These are phyloP conservation scores for Cotesia glomerata DNA, from an alignment of 1,140 invertebrate species.

Conservation along the genomic window DNA sequence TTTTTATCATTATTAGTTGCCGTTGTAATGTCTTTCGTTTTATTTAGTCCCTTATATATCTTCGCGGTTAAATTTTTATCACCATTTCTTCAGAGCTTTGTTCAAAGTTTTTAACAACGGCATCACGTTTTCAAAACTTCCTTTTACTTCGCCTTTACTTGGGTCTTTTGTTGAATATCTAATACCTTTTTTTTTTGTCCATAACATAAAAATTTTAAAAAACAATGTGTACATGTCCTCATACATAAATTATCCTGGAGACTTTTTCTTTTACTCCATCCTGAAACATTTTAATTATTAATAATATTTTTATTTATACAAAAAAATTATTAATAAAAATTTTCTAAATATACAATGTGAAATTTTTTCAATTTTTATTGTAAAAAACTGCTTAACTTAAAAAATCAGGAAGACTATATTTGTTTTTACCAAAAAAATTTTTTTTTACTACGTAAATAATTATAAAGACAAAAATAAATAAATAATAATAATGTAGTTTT, in stretches of 20 bases:
- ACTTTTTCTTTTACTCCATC: no score
- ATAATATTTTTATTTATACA: no score
- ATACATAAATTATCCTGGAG: neutral
- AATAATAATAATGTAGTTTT: no score
- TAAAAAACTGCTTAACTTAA: no score
- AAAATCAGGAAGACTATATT: no score
- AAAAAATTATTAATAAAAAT: no score
- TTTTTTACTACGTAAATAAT: no score
- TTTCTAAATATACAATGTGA: no score
- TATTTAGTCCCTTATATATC: conserved; percentile 12
- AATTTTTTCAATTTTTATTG: no score
- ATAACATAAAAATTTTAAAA: neutral
- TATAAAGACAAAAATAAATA: no score
- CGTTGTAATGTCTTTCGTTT: neutral
- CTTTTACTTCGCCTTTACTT: conserved; percentile 29
- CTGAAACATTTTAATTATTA: no score
- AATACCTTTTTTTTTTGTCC: conserved; percentile 5
- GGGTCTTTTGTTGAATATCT: conserved; percentile 29
- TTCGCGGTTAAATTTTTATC: conserved; percentile 20
- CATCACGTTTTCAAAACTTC: conserved; percentile 34
- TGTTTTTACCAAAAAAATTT: no score
- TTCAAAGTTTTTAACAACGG: conserved; percentile 24
- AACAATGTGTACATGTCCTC: neutral
- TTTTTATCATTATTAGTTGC: neutral
- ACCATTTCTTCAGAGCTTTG: conserved; percentile 22